Evolutionary conservation across 1,140 invertebrate genomes (phyloP).

Genomic region (Caenorhabditis brenneri): DNA sequence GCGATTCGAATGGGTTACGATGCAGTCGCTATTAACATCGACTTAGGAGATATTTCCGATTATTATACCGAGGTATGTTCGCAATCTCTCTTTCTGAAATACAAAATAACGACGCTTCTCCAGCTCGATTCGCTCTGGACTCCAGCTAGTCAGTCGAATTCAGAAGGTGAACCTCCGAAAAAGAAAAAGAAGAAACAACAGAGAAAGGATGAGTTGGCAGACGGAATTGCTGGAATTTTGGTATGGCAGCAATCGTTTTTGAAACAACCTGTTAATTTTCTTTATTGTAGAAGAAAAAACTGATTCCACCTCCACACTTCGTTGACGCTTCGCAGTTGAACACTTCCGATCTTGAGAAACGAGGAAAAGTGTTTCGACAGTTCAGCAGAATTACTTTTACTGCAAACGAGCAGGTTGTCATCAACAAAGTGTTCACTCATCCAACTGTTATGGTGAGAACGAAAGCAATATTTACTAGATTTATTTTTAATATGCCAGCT

Average conservation of each 20-base stretch:
- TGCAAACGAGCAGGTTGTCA: constrained; percentile 59
- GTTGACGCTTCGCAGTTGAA: constrained; percentile 63
- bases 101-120: constrained; percentile 4
- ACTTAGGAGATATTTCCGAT: constrained; percentile 62
- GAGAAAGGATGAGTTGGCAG: constrained; percentile 35
- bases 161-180: constrained; percentile 54
- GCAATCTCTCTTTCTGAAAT: neutral
- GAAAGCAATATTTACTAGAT: neutral
- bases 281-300: constrained; percentile 31
- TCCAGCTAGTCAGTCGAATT: constrained; percentile 19
- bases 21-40: constrained; percentile 66
- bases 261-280: neutral
- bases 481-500: neutral
- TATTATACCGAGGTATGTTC: constrained; percentile 27
- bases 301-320: constrained; percentile 66
- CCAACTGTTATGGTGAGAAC: constrained; percentile 45
- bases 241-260: neutral
- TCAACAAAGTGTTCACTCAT: constrained; percentile 64
- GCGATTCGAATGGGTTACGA: constrained; percentile 70
- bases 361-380: constrained; percentile 63
- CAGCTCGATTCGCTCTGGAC: constrained; percentile 17
- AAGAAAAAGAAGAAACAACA: constrained; percentile 67
- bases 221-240: constrained; percentile 29
- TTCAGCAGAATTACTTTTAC: constrained; percentile 67
- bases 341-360: constrained; percentile 55